Evolutionary conservation across 2,113 vertebrate species (phyloP).

Genomic region (Nycticebus coucang): DNA sequence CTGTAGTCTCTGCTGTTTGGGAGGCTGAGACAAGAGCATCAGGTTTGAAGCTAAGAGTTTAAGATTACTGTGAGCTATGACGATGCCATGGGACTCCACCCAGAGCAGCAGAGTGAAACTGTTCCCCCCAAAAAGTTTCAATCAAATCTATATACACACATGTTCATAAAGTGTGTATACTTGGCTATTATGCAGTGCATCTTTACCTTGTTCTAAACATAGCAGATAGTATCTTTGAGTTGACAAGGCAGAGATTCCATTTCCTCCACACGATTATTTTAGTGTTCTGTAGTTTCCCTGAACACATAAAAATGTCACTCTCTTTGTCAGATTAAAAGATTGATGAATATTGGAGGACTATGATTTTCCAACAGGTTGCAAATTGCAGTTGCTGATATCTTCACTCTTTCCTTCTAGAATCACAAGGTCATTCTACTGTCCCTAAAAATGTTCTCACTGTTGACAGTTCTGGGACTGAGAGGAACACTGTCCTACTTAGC

Average conservation of each 20-base stretch:
- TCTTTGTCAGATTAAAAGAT: not conserved
- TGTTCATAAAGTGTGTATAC: not conserved
- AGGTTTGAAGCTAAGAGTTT: too few species aligned
- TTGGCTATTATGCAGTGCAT: not conserved
- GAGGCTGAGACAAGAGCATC: too few species aligned
- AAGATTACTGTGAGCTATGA: too few species aligned
- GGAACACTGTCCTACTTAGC: constrained; percentile 33
- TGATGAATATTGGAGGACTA: not conserved
- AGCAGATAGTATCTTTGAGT: not conserved
- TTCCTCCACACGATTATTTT: not conserved
- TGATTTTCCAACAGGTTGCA: not conserved
- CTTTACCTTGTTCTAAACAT: not conserved
- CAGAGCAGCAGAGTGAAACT: too few species aligned
- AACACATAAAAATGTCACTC: not conserved
- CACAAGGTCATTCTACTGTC: not conserved
- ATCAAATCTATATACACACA: not conserved
- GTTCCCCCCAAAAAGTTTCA: not conserved
- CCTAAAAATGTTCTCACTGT: constrained; percentile 22
- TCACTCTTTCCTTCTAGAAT: not conserved
- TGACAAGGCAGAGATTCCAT: not conserved
- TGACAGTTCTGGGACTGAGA: constrained; percentile 64
- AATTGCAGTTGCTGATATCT: not conserved
- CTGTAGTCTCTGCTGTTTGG: too few species aligned
- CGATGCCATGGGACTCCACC: too few species aligned
- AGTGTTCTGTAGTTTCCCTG: not conserved